Evolutionary conservation across 1,140 invertebrate species (phyloP), one percentile per base, ranked within the genome.

Genomic region (Reticulitermes speratus): DNA sequence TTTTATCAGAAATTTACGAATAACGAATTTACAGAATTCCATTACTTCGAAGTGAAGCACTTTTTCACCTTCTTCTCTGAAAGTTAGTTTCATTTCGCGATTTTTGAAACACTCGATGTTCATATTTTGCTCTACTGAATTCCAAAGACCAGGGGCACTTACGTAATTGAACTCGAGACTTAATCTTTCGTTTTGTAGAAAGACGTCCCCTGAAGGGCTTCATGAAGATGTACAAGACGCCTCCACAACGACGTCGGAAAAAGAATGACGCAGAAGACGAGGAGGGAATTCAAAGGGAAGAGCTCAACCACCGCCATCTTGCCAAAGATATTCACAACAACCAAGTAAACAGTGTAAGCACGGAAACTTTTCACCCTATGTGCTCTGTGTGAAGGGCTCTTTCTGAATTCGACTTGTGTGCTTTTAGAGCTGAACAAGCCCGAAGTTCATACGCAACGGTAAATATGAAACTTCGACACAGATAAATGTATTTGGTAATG

Each of bases 141-240:
- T 30, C n/a, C 25, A 75, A 75, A 75, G 25, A 75, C 65, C n/a
- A 75, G n/a, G n/a, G 65, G 65, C 65, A n/a, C 65, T 75, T 75
- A 75, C n/a, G 8, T 75, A 75, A 75, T 75, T 30, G 65, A 75
- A 75, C 65, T 14, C n/a, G 25, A 75, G n/a, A 75, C n/a, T 75
- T 75, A 75, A 25, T 75, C 65, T 75, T 75, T 75, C 8, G n/a
- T 75, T 45, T 69, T 83, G n/a, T 89, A 93, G 92, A 92, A 88
- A 90, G 92, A 89, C 90, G 92, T 91, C 90, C 92, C 86, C 87
- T 92, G 89, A 88, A 88, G 82, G 92, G 92, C 48, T 93, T 93
- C 88, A 93, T 92, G 65, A 91, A 92, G 87, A 91, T 93, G 86
- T 92, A 93, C 89, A 93, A 93, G 89, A 93, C 92, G 52, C 92